These are phyloP conservation scores for Agelas oroides DNA, from an alignment of 37 sponge, comb jelly and placozoan species.

Conservation along the genomic window DNA sequence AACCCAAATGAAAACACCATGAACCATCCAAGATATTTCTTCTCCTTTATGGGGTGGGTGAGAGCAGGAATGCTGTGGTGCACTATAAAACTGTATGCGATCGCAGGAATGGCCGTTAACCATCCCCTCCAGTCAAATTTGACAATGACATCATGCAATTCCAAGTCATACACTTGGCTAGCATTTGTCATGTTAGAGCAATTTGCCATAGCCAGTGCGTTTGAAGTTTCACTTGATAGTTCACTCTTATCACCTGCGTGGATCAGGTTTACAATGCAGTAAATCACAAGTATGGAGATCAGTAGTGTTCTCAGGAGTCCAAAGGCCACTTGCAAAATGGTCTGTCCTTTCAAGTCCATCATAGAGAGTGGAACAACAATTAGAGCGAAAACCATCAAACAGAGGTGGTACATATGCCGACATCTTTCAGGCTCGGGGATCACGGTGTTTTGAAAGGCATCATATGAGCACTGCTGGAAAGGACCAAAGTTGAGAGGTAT, in stretches of 20 bases:
- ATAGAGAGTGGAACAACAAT: slow-evolving; percentile 67
- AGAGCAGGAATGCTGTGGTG: slow-evolving; percentile 82
- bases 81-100: slow-evolving; percentile 66
- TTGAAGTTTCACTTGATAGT: not conserved
- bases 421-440: slow-evolving; percentile 34
- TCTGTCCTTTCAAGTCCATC: slow-evolving; percentile 74
- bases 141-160: not conserved
- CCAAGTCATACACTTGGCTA: not conserved
- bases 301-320: slow-evolving; percentile 60
- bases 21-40: slow-evolving; percentile 50
- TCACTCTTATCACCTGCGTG: not conserved
- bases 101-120: slow-evolving; percentile 73
- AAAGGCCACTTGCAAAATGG: slow-evolving; percentile 55
- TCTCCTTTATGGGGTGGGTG: slow-evolving; percentile 62
- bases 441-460: slow-evolving; percentile 48
- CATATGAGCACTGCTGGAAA: slow-evolving; percentile 48
- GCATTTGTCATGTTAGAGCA: too few species aligned
- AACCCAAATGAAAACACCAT: slow-evolving; percentile 40
- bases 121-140: slow-evolving; percentile 60
- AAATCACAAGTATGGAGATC: slow-evolving; percentile 57
- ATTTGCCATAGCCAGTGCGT: too few species aligned
- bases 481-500: slow-evolving; percentile 68
- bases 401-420: slow-evolving; percentile 59
- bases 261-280: slow-evolving; percentile 22
- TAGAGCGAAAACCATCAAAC: slow-evolving; percentile 69